Percentiles rank a stretch among this genome's conserved stretches.
phyloP scores from a whole-genome alignment of 2,888 invertebrate species.

The Crematogaster levior region DNA sequence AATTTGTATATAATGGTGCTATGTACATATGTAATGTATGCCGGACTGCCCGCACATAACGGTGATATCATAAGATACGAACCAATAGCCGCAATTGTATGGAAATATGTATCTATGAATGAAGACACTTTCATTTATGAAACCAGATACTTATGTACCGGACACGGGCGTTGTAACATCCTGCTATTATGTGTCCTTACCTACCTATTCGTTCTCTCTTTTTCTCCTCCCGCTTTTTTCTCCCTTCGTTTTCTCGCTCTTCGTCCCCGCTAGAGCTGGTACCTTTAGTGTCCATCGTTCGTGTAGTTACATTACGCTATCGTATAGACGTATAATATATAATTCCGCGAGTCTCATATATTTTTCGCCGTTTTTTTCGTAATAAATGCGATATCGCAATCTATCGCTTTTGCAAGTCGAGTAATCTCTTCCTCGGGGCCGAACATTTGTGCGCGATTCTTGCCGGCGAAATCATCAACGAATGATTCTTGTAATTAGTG shows the following conservation, averaged over 20 bases:
- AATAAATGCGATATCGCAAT: slow-evolving; percentile 16
- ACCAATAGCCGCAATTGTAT: slow-evolving; percentile 85
- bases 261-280: slow-evolving; percentile 16
- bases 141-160: slow-evolving; percentile 84
- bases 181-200: slow-evolving; percentile 84
- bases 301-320: slow-evolving; percentile 20
- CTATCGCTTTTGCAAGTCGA: background rate
- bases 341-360: slow-evolving; percentile 5
- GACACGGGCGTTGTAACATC: slow-evolving; percentile 84
- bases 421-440: background rate
- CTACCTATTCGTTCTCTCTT: slow-evolving; percentile 73
- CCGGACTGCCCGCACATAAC: slow-evolving; percentile 77
- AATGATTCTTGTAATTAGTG: slow-evolving; percentile 2
- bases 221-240: slow-evolving; percentile 46
- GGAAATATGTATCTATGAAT: slow-evolving; percentile 85
- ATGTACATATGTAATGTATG: slow-evolving; percentile 82
- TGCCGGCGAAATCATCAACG: background rate
- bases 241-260: slow-evolving; percentile 53
- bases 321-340: slow-evolving; percentile 22
- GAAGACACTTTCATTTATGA: slow-evolving; percentile 85
- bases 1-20: slow-evolving; percentile 85
- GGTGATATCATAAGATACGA: slow-evolving; percentile 83
- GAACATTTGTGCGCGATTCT: background rate
- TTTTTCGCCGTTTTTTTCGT: background rate
- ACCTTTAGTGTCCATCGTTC: slow-evolving; percentile 59